phyloP scores from a whole-genome alignment of 2,888 invertebrate genomes.

The Caenorhabditis wallacei region DNA sequence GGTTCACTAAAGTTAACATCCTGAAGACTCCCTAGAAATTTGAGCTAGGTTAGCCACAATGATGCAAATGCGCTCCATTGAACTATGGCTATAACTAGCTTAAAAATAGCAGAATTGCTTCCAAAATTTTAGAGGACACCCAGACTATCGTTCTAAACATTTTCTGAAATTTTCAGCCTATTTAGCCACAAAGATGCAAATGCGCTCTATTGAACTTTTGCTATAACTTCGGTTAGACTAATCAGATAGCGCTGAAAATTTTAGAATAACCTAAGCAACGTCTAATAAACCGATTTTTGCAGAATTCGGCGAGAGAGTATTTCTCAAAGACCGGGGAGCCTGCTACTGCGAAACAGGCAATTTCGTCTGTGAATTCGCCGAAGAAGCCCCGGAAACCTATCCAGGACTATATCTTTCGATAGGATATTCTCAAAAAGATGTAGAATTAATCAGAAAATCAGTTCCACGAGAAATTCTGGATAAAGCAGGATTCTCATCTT shows the following conservation, averaged over 20 bases:
- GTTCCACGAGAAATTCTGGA: conserved; percentile 76
- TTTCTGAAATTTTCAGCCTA: neutral
- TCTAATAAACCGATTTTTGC: no score
- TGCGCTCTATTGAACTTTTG: conserved; percentile 8
- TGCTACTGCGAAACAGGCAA: conserved; percentile 78
- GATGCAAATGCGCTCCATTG: neutral
- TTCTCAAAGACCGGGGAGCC: conserved; percentile 79
- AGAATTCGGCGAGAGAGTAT: conserved; percentile 81
- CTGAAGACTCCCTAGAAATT: no score
- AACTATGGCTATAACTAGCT: conserved; percentile 8
- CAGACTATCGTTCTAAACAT: no score
- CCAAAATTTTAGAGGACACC: neutral
- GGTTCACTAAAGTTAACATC: no score
- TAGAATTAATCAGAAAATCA: conserved; percentile 73
- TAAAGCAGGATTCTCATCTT: conserved; percentile 75
- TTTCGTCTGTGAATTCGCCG: conserved; percentile 80
- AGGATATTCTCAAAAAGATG: conserved; percentile 78
- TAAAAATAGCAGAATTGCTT: neutral
- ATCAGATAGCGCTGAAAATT: neutral
- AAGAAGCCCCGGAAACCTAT: conserved; percentile 72
- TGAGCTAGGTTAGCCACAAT: no score
- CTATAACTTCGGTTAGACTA: neutral
- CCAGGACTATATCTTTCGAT: conserved; percentile 77
- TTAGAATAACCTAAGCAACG: neutral
- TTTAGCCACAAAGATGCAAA: neutral